Base-by-base conservation (phyloP, 1,140 invertebrate genomes). In the Drosophila lacertosa region DNA sequence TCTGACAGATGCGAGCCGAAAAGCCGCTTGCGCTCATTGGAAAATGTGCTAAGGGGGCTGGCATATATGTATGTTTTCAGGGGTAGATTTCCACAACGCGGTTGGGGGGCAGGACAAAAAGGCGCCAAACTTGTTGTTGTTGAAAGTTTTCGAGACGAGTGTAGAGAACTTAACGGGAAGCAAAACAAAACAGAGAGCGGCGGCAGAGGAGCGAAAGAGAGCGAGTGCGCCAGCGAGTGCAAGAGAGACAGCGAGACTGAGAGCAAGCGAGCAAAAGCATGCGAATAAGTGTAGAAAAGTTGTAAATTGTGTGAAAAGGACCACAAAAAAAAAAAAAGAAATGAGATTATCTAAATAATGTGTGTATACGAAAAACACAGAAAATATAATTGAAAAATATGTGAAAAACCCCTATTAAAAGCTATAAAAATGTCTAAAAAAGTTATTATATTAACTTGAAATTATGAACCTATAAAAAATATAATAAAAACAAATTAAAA, bases 101-200 rank as follows among this genome's bases (percentile, higher is more conserved):
- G n/a, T 16, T n/a, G n/a, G 20, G 26, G 35, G 39, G 32, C 51
- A 44, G 40, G 59, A 47, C 59, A 81, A 80, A 80, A 80, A 77
- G 78, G 77, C 77, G 77, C 77, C 77, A 80, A 77, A 58, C 33
- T 53, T 37, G 10, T 15, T 26, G 33, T n/a, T 29, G 45, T 11
- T 13, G 37, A 26, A 45, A 26, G 22, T 9, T 18, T 26, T 4
- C 22, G 57, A 57, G 39, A 60, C 39, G 47, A 48, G 48, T 63
- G 59, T 63, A 69, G 16, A 69, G 59, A 69, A 63, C 22, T 54
- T 13, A n/a, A 18, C 7, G 58, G 47, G 32, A 47, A 33, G 50
- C 48, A 69, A 69, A 69, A 47, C 66, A 69, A 69, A 69, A 68
- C 57, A 62, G 57, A 45, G 57, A 62, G 55, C 11, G 4, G 22